Conservation (phyloP, 2,797 vertebrate genomes). For the Enteromius fasciolatus region DNA sequence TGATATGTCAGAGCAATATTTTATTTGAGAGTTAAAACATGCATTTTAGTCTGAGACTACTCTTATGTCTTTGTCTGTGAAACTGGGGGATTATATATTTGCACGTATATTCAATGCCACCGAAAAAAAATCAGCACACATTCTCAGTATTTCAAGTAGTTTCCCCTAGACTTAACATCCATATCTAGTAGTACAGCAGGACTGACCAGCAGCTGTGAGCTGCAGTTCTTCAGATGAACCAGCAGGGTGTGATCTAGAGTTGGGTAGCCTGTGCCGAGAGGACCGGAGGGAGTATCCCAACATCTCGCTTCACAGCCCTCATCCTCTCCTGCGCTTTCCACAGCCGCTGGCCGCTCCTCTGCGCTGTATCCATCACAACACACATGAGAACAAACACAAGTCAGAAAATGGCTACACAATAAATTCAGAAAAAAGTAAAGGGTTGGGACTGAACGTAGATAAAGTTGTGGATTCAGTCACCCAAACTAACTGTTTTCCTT, state of each 20-base stretch:
- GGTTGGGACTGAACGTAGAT: background rate
- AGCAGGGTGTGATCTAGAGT: slow-evolving; percentile 84
- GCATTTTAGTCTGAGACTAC: no score
- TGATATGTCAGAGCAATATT: no score
- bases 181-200: background rate
- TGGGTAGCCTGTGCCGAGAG: slow-evolving; percentile 84
- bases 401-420: background rate
- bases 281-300: slow-evolving; percentile 72
- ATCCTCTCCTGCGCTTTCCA: slow-evolving; percentile 57
- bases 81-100: background rate
- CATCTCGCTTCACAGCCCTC: slow-evolving; percentile 64
- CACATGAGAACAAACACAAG: slow-evolving; percentile 1
- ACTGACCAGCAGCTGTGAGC: slow-evolving; percentile 87
- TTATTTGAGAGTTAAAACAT: no score
- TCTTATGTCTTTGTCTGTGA: no score
- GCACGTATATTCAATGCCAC: background rate
- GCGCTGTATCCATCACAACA: slow-evolving; percentile 48
- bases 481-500: background rate
- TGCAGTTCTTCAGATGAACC: slow-evolving; percentile 88
- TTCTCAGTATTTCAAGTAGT: background rate
- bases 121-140: background rate
- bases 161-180: background rate
- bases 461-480: background rate
- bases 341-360: slow-evolving; percentile 54
- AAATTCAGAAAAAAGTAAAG: background rate